Evolutionary conservation across 2,797 vertebrate genomes (phyloP).

Genomic region (Ficedula albicollis): DNA sequence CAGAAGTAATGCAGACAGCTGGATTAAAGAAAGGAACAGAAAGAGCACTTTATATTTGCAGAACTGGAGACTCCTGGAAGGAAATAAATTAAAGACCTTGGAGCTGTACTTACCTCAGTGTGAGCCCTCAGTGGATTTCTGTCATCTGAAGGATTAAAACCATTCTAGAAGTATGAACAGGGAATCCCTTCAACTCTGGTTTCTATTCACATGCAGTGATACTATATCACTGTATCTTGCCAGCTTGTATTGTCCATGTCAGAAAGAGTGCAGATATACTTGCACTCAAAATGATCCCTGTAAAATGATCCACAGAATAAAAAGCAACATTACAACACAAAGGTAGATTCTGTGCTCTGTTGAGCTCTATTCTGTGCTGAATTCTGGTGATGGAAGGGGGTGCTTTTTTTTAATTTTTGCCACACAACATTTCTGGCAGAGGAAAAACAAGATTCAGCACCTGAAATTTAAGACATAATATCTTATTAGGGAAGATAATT

Average conservation of each 20-base stretch:
- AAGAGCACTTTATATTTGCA: neutral
- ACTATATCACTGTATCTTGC: neutral
- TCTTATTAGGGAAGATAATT: neutral
- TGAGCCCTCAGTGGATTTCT: neutral
- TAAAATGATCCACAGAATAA: neutral
- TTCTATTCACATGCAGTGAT: neutral
- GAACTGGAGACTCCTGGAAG: neutral
- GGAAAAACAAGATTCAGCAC: neutral
- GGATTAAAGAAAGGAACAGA: neutral
- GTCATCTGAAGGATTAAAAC: neutral
- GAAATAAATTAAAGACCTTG: neutral
- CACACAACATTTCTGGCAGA: neutral
- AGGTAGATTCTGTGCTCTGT: neutral
- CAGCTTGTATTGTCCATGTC: neutral
- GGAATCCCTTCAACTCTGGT: neutral
- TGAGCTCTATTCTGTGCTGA: neutral
- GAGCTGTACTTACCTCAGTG: neutral
- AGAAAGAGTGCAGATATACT: neutral
- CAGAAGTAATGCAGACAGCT: neutral
- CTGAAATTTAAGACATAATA: neutral
- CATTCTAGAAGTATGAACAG: neutral
- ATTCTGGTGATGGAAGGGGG: neutral
- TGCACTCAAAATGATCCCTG: neutral
- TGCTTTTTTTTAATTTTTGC: too few species aligned
- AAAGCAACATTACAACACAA: neutral